Percentiles rank a stretch among this genome's conserved stretches.
Conservation (phyloP, 37 sponge, comb jelly and placozoan genomes). For the Tethya wilhelma region DNA sequence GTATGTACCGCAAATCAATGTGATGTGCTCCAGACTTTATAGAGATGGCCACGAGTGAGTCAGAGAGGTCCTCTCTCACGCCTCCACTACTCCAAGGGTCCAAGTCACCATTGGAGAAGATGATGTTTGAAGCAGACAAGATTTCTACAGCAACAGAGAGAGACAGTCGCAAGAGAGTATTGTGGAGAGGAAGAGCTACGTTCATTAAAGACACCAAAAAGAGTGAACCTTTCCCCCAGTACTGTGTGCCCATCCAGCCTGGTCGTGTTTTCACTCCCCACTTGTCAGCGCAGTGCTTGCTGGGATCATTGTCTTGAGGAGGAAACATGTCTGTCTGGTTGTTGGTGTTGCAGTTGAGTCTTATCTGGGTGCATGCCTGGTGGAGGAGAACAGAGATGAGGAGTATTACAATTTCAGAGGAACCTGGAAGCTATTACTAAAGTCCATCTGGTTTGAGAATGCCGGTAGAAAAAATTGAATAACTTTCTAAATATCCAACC, state of each 20-base stretch:
- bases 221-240: slow-evolving; percentile 86
- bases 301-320: slow-evolving; percentile 43
- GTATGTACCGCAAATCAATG: slow-evolving; percentile 77
- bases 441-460: too few relatives aligned
- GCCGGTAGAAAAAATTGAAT: too few relatives aligned
- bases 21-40: slow-evolving; percentile 94
- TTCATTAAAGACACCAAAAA: too few relatives aligned
- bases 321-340: slow-evolving; percentile 93
- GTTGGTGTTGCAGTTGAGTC: slow-evolving; percentile 68
- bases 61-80: slow-evolving; percentile 44
- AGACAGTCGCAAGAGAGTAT: too few relatives aligned
- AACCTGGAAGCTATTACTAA: too few relatives aligned
- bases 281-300: slow-evolving; percentile 43
- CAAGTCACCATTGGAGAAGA: slow-evolving; percentile 89
- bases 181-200: too few relatives aligned
- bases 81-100: slow-evolving; percentile 95
- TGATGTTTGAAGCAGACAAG: slow-evolving; percentile 78
- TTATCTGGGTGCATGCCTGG: slow-evolving; percentile 89
- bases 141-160: slow-evolving; percentile 55
- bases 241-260: slow-evolving; percentile 50
- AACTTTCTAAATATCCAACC: too few relatives aligned
- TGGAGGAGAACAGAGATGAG: not conserved
- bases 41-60: slow-evolving; percentile 62
- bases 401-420: too few relatives aligned
- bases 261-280: slow-evolving; percentile 48